Evolutionary conservation across 2,888 invertebrate genomes (phyloP).

Genomic region (Megalurothrips usitatus): DNA sequence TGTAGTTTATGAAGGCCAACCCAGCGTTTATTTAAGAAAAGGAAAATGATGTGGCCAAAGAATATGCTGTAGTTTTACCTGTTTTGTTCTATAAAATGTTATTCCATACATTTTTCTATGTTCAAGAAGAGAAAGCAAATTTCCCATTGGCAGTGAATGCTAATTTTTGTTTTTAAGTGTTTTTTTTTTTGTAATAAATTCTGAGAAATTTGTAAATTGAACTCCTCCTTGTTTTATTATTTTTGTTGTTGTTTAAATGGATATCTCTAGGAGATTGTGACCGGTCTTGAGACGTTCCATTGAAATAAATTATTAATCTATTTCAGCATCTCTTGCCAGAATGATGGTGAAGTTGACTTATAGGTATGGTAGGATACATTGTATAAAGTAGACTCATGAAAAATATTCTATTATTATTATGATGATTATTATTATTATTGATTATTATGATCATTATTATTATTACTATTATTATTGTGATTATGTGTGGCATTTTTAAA

Average conservation of each 20-base stretch:
- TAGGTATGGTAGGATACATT: conserved; percentile 23
- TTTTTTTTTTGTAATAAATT: background rate
- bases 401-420: conserved; percentile 16
- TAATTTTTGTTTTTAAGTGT: background rate
- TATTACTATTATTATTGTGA: conserved; percentile 19
- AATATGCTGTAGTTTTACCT: conserved; percentile 20
- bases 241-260: conserved; percentile 17
- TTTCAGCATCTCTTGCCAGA: conserved; percentile 26
- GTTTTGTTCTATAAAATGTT: conserved; percentile 18
- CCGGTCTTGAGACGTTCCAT: background rate
- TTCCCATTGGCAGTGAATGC: background rate
- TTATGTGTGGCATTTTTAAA: conserved; percentile 25
- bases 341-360: conserved; percentile 25
- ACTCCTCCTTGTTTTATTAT: background rate
- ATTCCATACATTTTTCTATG: conserved; percentile 6
- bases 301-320: conserved; percentile 23
- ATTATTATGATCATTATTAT: conserved; percentile 18
- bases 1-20: conserved; percentile 24
- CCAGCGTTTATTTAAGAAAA: background rate
- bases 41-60: conserved; percentile 21
- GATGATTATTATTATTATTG: conserved; percentile 5
- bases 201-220: background rate
- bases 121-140: background rate
- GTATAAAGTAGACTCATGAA: conserved; percentile 24
- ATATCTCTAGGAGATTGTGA: background rate